Evolutionary conservation across 2,797 vertebrate genomes (phyloP).

Genomic region (Sebastes trivittatus): DNA sequence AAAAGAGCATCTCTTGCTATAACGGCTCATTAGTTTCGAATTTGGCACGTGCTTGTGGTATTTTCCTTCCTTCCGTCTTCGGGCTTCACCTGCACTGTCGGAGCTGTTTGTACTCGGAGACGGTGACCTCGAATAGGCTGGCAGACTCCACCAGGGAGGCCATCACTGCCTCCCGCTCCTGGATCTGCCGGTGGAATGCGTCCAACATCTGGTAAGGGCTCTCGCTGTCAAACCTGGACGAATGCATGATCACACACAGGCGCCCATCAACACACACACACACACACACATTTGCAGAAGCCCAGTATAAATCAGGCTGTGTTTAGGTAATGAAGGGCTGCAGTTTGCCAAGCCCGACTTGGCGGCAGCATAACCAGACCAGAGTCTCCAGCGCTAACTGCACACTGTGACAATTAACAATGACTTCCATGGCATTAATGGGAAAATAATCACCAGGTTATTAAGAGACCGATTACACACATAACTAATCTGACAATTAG

Average conservation of each 20-base stretch:
- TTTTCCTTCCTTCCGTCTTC: not conserved
- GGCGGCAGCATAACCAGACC: constrained; percentile 29
- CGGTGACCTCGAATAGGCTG: constrained; percentile 90
- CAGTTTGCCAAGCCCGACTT: constrained; percentile 34
- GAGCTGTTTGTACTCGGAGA: constrained; percentile 91
- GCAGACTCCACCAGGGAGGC: constrained; percentile 87
- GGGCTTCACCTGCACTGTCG: constrained; percentile 87
- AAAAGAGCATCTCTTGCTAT: not conserved
- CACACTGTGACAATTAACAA: constrained; percentile 61
- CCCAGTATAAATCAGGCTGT: constrained; percentile 15
- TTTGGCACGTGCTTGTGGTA: not conserved
- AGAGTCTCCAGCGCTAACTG: constrained; percentile 15
- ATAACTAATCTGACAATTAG: constrained; percentile 73
- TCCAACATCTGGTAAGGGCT: constrained; percentile 87
- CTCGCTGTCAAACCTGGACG: constrained; percentile 85
- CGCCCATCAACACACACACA: constrained; percentile 24
- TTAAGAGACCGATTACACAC: constrained; percentile 73
- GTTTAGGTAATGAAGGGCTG: constrained; percentile 36
- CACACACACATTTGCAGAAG: constrained; percentile 1
- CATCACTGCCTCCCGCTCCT: constrained; percentile 89
- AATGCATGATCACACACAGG: constrained; percentile 19
- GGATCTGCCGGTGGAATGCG: constrained; percentile 85
- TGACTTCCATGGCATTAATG: constrained; percentile 71
- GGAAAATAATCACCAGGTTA: constrained; percentile 74
- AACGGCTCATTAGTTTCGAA: constrained; percentile 22